Evolutionary conservation across 2,888 invertebrate species (phyloP).

Genomic region (Orthonychiurus folsomi): DNA sequence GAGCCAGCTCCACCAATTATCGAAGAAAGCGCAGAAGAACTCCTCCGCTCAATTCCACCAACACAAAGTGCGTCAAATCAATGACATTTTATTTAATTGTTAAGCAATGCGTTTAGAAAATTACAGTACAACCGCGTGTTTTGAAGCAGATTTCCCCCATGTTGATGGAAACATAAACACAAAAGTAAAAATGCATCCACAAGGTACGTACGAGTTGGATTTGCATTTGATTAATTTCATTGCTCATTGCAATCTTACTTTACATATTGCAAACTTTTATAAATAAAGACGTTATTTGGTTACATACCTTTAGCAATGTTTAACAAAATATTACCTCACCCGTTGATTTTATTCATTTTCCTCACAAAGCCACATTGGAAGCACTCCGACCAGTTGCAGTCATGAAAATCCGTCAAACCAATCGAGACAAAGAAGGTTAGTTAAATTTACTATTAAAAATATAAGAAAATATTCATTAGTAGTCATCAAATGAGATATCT

Average conservation of each 20-base stretch:
- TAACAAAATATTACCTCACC: too few relatives aligned
- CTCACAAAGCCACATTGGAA: not conserved
- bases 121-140: too few relatives aligned
- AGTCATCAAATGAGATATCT: not conserved
- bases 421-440: conserved; percentile 7
- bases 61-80: not conserved
- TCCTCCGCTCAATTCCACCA: not conserved
- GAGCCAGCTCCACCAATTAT: not conserved
- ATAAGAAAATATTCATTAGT: too few relatives aligned
- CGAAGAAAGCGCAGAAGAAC: not conserved
- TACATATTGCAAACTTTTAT: too few relatives aligned
- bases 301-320: too few relatives aligned
- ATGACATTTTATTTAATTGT: too few relatives aligned
- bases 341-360: not conserved
- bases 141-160: not conserved
- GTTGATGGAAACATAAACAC: not conserved
- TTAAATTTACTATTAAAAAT: not conserved
- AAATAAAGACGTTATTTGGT: too few relatives aligned
- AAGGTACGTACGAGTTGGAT: not conserved
- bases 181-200: not conserved
- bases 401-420: not conserved
- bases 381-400: not conserved
- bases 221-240: too few relatives aligned
- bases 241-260: too few relatives aligned
- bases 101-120: too few relatives aligned